Conservation (phyloP, 1,140 invertebrate species). For the Aphelenchoides fujianensis region DNA sequence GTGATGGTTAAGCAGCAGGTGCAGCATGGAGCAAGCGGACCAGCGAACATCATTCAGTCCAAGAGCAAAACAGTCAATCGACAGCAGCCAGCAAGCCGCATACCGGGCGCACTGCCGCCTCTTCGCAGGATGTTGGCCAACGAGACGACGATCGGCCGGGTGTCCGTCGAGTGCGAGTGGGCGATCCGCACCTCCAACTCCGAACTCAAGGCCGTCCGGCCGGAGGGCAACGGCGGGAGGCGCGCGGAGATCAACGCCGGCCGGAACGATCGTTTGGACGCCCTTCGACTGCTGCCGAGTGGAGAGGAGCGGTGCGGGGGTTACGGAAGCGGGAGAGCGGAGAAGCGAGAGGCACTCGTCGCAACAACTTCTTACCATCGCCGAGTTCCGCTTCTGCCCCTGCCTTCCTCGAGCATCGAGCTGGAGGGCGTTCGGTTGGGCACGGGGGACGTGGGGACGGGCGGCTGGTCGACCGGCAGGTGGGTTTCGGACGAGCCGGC, state of each 20-base stretch:
- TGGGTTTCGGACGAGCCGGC: neutral
- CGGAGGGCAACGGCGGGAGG: neutral
- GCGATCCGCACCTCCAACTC: neutral
- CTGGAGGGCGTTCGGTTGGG: conserved; percentile 30
- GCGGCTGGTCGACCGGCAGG: conserved; percentile 2
- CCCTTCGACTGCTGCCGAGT: too few relatives aligned
- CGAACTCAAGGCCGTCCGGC: neutral
- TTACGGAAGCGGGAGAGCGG: neutral
- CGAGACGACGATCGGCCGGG: conserved; percentile 9
- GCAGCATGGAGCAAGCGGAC: neutral
- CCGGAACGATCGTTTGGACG: too few relatives aligned
- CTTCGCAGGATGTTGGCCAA: conserved; percentile 4
- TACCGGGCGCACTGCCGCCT: neutral
- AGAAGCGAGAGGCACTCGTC: neutral
- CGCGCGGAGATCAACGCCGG: neutral
- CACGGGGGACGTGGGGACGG: conserved; percentile 36
- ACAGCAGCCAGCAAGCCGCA: neutral
- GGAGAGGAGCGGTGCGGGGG: neutral
- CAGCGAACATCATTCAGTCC: neutral
- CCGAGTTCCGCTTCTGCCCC: too few relatives aligned
- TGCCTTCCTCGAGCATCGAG: neutral
- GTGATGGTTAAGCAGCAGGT: neutral
- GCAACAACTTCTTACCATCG: conserved; percentile 18
- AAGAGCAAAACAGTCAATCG: neutral
- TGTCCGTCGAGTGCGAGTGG: neutral